Percentiles rank a stretch among this genome's conserved stretches.
phyloP scores from a whole-genome alignment of 2,113 vertebrate genomes.

The Nerophis lumbriciformis region DNA sequence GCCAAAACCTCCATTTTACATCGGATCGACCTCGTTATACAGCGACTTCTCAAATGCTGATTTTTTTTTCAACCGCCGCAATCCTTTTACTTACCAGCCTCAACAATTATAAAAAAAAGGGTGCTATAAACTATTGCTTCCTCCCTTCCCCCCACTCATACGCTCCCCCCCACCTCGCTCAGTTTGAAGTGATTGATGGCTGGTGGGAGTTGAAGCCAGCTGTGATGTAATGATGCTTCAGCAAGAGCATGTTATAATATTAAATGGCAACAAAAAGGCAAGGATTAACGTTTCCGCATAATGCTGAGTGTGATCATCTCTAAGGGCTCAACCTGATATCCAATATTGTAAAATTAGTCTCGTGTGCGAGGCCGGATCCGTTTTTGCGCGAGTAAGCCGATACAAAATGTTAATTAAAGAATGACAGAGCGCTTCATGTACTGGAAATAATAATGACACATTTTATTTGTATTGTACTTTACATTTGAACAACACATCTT shows the following conservation, averaged over 20 bases:
- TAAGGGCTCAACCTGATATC: slow-evolving; percentile 7
- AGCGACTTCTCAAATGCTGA: slow-evolving; percentile 29
- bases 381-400: too few relatives aligned
- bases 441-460: too few relatives aligned
- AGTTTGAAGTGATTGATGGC: slow-evolving; percentile 54
- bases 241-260: slow-evolving; percentile 27
- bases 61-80: slow-evolving; percentile 29
- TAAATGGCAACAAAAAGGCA: slow-evolving; percentile 10
- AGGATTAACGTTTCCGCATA: slow-evolving; percentile 24
- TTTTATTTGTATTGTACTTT: too few relatives aligned
- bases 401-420: too few relatives aligned
- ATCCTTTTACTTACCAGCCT: slow-evolving; percentile 58
- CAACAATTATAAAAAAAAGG: slow-evolving; percentile 51
- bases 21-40: slow-evolving; percentile 48
- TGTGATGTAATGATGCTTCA: slow-evolving; percentile 53
- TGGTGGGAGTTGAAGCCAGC: slow-evolving; percentile 43
- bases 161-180: slow-evolving; percentile 9
- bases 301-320: slow-evolving; percentile 12
- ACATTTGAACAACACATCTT: too few relatives aligned
- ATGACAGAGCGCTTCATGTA: too few relatives aligned
- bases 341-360: slow-evolving; percentile 2
- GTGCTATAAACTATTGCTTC: slow-evolving; percentile 40
- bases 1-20: slow-evolving; percentile 41
- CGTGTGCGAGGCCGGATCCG: too few relatives aligned
- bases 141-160: slow-evolving; percentile 2